Conservation (phyloP, 2,113 vertebrate genomes). For the Macaca fascicularis region DNA sequence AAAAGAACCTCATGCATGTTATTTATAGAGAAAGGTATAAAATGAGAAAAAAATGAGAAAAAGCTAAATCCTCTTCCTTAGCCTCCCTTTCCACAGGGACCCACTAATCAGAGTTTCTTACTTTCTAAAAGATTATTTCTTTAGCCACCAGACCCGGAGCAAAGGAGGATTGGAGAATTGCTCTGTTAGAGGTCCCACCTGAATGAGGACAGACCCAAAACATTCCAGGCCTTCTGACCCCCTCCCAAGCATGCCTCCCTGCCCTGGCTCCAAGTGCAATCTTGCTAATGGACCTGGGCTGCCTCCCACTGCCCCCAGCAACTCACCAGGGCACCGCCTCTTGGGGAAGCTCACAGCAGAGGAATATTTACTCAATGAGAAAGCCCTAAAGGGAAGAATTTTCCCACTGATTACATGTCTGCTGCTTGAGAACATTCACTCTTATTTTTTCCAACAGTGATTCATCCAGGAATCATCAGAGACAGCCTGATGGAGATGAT, state of each 20-base stretch:
- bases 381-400: conserved; percentile 14
- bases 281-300: background rate
- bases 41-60: background rate
- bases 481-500: background rate
- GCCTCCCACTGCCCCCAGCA: background rate
- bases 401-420: conserved; percentile 44
- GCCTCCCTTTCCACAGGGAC: background rate
- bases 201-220: background rate
- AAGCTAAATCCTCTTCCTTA: background rate
- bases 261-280: background rate
- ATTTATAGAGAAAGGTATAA: background rate
- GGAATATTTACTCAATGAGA: conserved; percentile 1
- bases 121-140: background rate
- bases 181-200: background rate
- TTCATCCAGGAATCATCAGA: conserved; percentile 55
- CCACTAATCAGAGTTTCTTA: background rate
- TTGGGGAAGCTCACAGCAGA: background rate
- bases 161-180: background rate
- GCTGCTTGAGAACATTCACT: conserved; percentile 27
- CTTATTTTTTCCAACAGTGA: conserved; percentile 57
- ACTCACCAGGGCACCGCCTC: background rate
- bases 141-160: background rate
- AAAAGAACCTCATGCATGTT: background rate
- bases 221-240: background rate
- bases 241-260: background rate